Conservation (phyloP, 2,797 vertebrate species). For the Sebastes iracundus region DNA sequence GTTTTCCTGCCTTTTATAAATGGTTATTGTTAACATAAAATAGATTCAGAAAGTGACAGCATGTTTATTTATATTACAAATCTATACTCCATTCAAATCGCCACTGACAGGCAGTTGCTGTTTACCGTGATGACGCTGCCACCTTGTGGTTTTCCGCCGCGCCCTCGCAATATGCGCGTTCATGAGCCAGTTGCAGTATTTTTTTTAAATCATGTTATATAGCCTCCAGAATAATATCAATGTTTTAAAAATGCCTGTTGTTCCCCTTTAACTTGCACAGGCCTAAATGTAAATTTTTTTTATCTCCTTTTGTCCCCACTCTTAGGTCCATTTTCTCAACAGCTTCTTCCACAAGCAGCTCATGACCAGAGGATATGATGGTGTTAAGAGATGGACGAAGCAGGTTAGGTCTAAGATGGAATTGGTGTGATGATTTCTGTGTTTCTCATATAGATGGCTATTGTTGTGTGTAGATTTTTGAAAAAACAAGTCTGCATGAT, state of each 20-base stretch:
- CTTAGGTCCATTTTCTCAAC: slow-evolving; percentile 97
- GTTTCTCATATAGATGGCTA: background rate
- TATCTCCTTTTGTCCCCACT: background rate
- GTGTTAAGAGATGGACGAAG: slow-evolving; percentile 98
- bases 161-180: no score
- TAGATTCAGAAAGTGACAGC: no score
- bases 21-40: no score
- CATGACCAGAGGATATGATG: slow-evolving; percentile 97
- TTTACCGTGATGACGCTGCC: no score
- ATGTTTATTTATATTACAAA: no score
- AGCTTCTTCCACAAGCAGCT: slow-evolving; percentile 99
- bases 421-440: background rate
- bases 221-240: no score
- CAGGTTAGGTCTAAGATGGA: slow-evolving; percentile 80
- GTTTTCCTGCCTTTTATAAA: no score
- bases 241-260: background rate
- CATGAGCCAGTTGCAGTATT: no score
- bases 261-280: background rate
- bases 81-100: no score
- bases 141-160: no score
- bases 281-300: background rate
- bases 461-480: background rate
- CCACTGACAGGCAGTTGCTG: no score
- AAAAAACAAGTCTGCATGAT: background rate
- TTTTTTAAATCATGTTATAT: no score